These are phyloP conservation scores for Aselliscus stoliczkanus DNA, from an alignment of 2,797 vertebrate species.

Conservation along the genomic window DNA sequence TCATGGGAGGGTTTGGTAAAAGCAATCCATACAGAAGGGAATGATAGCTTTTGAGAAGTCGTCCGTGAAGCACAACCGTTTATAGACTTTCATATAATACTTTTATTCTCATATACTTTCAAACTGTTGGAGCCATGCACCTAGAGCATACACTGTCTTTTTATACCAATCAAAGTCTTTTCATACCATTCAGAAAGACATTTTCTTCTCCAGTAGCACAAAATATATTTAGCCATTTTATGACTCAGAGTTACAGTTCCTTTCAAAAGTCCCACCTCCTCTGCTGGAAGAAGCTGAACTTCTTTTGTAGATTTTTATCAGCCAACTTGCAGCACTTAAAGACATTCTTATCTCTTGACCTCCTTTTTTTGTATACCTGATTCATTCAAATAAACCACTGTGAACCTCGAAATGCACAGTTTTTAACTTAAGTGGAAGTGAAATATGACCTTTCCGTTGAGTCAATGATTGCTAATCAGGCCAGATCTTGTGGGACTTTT, in stretches of 20 bases:
- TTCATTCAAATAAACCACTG: conserved; percentile 39
- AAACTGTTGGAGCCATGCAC: not conserved
- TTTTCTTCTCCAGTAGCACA: conserved; percentile 5
- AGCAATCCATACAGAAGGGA: not conserved
- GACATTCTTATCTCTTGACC: conserved; percentile 29
- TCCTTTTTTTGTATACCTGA: not conserved
- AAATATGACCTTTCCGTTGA: conserved; percentile 24
- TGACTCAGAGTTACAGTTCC: conserved; percentile 49
- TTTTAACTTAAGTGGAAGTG: conserved; percentile 28
- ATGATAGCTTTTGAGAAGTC: not conserved
- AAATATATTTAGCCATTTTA: conserved; percentile 52
- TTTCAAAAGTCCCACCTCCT: not conserved
- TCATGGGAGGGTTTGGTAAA: not conserved
- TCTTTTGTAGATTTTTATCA: conserved; percentile 50
- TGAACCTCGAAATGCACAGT: not conserved
- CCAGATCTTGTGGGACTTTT: not conserved
- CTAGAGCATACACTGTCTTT: not conserved
- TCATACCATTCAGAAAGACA: conserved; percentile 42
- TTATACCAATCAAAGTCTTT: not conserved
- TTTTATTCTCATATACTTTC: not conserved
- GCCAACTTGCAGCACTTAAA: conserved; percentile 25
- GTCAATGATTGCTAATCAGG: conserved; percentile 7
- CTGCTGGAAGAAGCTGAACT: conserved; percentile 15
- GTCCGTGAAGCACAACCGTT: not conserved
- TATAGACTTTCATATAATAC: not conserved